Evolutionary conservation across 1,140 invertebrate species (phyloP), one percentile per base, ranked within the genome.

Genomic region (Sitophilus oryzae): DNA sequence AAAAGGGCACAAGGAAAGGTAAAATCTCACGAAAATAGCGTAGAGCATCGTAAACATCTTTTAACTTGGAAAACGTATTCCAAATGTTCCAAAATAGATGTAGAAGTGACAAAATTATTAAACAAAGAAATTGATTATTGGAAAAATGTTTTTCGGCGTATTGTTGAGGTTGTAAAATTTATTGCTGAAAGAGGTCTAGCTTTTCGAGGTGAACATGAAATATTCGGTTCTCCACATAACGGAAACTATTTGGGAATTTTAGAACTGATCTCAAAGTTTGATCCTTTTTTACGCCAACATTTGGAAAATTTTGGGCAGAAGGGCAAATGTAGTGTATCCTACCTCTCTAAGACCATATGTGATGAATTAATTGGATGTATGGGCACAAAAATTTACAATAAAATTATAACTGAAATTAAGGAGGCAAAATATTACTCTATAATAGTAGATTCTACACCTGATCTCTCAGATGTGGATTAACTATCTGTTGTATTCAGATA

Each of bases 401-500:
- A 52, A 46, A 53, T 6, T 44, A 53, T 53, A 46, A 11, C 2
- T 14, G 11, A 25, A 52, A 44, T 52, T 25, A 30, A 43, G 23
- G 44, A n/a, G 19, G 2, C 11, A 0, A 53, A 45, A 46, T 53
- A 53, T 30, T 53, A 34, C 30, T 45, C 19, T 23, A 16, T 53
- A 1, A 23, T 21, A 23, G 4, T 43, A 14, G 50, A 52, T 30
- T 50, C 47, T 20, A 50, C 49, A 14, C 47, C 35, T 49, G 55
- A 46, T 67, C 35, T 69, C 43, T 56, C 64, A n/a, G 69, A 74
- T 58, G 61, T 69, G 18, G 73, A 74, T 54, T 71, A 75, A 49
- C 61, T 74, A 6, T 66, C 67, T 37, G 14, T 71, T 10, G 48
- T 63, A 14, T n/a, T n/a, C n/a, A n/a, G n/a, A n/a, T n/a, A n/a